Percentiles rank a stretch among this genome's conserved stretches.
Evolutionary conservation across 2,113 vertebrate species (phyloP).

Genomic region (Paradoxurus hermaphroditus): DNA sequence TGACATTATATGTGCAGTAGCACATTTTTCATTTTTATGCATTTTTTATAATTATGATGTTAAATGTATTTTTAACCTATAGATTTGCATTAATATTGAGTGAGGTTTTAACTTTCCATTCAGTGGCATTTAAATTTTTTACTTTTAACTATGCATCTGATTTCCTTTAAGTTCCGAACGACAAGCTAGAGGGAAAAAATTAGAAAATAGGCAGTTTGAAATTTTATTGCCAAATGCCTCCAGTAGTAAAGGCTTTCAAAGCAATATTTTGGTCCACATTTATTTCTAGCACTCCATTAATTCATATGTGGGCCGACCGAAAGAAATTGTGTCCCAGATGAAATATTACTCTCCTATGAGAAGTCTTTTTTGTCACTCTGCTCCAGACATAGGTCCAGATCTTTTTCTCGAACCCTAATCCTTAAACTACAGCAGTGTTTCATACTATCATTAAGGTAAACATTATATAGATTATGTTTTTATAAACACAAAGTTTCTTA

Average conservation of each 20-base stretch:
- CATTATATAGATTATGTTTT: not conserved
- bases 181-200: not conserved
- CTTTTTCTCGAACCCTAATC: not conserved
- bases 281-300: slow-evolving; percentile 3
- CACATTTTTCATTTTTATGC: slow-evolving; percentile 61
- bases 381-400: not conserved
- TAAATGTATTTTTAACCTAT: slow-evolving; percentile 60
- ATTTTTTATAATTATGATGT: slow-evolving; percentile 55
- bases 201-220: not conserved
- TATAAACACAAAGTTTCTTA: not conserved
- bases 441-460: not conserved
- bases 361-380: not conserved
- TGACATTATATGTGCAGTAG: slow-evolving; percentile 58
- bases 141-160: slow-evolving; percentile 25
- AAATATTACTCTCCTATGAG: not conserved
- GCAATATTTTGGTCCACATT: not conserved
- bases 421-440: not conserved
- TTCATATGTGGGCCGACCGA: not conserved
- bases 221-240: slow-evolving; percentile 30
- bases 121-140: slow-evolving; percentile 60
- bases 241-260: not conserved
- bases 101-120: slow-evolving; percentile 8
- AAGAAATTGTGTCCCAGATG: not conserved
- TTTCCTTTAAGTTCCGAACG: slow-evolving; percentile 33
- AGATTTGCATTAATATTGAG: slow-evolving; percentile 58